Conservation (phyloP, 2,888 invertebrate species). For the Pollenia griseotomentosa region DNA sequence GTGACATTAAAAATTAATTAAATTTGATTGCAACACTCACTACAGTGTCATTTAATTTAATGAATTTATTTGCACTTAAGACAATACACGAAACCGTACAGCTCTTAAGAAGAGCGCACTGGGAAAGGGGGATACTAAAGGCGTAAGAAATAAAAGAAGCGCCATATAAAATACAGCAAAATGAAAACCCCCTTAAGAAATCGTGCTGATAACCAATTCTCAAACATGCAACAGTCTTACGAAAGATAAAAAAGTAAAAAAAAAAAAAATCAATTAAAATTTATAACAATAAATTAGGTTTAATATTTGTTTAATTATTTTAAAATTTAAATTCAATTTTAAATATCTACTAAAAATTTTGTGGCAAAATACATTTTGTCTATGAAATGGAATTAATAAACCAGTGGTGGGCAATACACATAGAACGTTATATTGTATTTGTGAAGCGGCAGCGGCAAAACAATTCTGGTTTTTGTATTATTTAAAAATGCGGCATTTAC, state of each 20-base stretch:
- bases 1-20: conserved; percentile 82
- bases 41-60: conserved; percentile 75
- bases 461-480: too few relatives aligned
- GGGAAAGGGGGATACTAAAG: background rate
- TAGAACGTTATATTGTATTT: too few relatives aligned
- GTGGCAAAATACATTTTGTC: too few relatives aligned
- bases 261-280: conserved; percentile 29
- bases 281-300: conserved; percentile 29
- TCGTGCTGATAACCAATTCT: conserved; percentile 18
- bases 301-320: conserved; percentile 28
- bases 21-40: conserved; percentile 80
- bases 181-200: conserved; percentile 45
- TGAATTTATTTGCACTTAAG: conserved; percentile 74
- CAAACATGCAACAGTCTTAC: background rate
- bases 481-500: too few relatives aligned
- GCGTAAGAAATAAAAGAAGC: conserved; percentile 25
- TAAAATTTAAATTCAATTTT: background rate
- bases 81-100: conserved; percentile 31
- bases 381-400: too few relatives aligned
- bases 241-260: background rate
- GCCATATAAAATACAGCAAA: conserved; percentile 17
- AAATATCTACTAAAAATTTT: too few relatives aligned
- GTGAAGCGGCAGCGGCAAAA: too few relatives aligned
- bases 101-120: background rate
- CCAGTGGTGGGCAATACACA: too few relatives aligned